Evolutionary conservation across 2,888 invertebrate species (phyloP).

Genomic region (Oligia fasciuncula): DNA sequence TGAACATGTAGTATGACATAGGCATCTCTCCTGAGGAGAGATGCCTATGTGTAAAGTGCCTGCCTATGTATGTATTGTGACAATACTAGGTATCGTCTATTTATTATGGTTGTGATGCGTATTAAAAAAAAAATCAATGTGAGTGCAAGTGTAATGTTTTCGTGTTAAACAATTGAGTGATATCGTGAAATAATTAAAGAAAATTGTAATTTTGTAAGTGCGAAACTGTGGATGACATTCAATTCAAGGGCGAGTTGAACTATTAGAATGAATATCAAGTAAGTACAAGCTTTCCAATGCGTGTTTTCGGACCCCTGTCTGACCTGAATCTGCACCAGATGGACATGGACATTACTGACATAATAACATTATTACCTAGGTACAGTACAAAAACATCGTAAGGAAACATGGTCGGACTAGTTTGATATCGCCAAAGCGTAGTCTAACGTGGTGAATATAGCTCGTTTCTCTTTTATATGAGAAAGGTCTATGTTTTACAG

Average conservation of each 20-base stretch:
- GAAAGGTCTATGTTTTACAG: not conserved
- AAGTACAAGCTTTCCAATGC: not conserved
- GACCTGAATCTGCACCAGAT: not conserved
- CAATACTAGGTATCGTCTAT: not conserved
- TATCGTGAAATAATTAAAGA: not conserved
- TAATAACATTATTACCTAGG: not conserved
- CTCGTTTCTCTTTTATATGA: not conserved
- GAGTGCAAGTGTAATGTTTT: conserved; percentile 7
- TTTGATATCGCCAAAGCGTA: not conserved
- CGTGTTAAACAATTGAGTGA: not conserved
- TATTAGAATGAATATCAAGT: not conserved
- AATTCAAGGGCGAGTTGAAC: conserved; percentile 15
- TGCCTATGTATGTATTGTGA: not conserved
- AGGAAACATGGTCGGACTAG: not conserved
- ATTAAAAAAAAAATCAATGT: not conserved
- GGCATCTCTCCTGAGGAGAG: not conserved
- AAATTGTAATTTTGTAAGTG: not conserved
- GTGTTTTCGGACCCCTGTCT: not conserved
- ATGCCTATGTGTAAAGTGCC: no score
- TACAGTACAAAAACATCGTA: not conserved
- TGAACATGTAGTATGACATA: no score
- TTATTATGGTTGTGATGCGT: not conserved
- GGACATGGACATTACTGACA: not conserved
- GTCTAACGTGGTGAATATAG: not conserved
- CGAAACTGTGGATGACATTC: not conserved